Percentiles rank a stretch among this genome's conserved stretches.
Conservation (phyloP, 2,113 vertebrate genomes). For the Vidua macroura region DNA sequence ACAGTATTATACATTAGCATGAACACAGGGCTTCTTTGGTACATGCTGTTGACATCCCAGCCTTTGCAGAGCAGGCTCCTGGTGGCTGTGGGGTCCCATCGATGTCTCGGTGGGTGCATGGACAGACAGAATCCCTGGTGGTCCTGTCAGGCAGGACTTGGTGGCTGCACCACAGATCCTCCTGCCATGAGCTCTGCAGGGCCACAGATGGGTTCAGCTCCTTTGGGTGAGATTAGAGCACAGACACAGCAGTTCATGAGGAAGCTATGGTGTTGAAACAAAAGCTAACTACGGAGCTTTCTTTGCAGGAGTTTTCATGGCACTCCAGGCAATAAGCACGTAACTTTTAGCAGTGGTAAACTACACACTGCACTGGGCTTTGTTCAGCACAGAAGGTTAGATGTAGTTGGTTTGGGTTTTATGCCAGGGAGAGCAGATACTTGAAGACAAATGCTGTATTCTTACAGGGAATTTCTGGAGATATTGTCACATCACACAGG, state of each 20-base stretch:
- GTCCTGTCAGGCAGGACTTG: not conserved
- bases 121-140: rapidly evolving
- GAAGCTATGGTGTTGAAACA: not conserved
- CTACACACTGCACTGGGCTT: constrained; percentile 74
- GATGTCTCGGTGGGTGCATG: rapidly evolving
- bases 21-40: not conserved
- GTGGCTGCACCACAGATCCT: not conserved
- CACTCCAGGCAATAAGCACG: constrained; percentile 31
- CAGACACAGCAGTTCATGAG: not conserved
- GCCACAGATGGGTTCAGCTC: not conserved
- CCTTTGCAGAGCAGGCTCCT: not conserved
- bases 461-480: constrained; percentile 58
- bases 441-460: constrained; percentile 65
- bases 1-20: not conserved
- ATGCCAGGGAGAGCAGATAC: constrained; percentile 58
- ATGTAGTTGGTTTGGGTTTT: constrained; percentile 61
- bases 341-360: constrained; percentile 74
- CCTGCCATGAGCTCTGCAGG: not conserved
- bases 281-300: not conserved
- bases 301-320: not conserved
- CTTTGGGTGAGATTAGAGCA: rapidly evolving
- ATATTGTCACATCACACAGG: constrained; percentile 47
- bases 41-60: not conserved
- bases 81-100: rapidly evolving
- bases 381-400: constrained; percentile 64